phyloP scores from a whole-genome alignment of 2,113 vertebrate species.

The Rhegmatorhina hoffmannsi region DNA sequence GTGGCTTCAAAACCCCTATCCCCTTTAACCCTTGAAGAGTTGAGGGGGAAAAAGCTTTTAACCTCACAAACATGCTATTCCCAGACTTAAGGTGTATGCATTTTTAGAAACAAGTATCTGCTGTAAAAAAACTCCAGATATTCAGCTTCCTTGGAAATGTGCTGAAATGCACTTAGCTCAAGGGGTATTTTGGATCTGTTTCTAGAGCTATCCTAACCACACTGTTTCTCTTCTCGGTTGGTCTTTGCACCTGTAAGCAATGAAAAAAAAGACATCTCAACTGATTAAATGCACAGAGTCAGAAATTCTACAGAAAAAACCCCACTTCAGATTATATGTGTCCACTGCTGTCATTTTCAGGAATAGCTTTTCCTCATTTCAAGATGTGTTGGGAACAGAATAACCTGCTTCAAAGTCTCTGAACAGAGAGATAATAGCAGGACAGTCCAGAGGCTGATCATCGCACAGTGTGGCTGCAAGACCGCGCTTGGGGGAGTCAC shows the following conservation, averaged over 20 bases:
- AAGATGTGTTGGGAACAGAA: neutral
- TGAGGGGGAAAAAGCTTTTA: neutral
- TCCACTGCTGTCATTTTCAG: neutral
- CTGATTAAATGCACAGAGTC: neutral
- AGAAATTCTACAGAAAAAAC: neutral
- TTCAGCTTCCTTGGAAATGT: neutral
- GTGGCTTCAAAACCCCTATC: neutral
- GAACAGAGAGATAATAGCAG: neutral
- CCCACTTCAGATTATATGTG: neutral
- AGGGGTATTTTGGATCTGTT: neutral
- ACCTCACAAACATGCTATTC: neutral
- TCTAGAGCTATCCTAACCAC: neutral
- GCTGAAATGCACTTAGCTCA: neutral
- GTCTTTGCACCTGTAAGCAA: neutral
- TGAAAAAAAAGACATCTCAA: neutral
- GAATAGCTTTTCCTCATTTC: neutral
- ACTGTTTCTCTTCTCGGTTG: neutral
- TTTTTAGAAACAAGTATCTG: neutral
- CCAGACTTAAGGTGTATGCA: neutral
- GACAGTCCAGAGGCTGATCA: neutral
- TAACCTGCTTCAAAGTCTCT: neutral
- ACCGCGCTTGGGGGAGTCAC: neutral
- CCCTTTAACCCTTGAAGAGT: neutral
- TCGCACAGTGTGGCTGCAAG: accelerated
- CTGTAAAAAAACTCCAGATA: neutral